Conservation (phyloP, 2,888 invertebrate species). For the Idaea aversata region DNA sequence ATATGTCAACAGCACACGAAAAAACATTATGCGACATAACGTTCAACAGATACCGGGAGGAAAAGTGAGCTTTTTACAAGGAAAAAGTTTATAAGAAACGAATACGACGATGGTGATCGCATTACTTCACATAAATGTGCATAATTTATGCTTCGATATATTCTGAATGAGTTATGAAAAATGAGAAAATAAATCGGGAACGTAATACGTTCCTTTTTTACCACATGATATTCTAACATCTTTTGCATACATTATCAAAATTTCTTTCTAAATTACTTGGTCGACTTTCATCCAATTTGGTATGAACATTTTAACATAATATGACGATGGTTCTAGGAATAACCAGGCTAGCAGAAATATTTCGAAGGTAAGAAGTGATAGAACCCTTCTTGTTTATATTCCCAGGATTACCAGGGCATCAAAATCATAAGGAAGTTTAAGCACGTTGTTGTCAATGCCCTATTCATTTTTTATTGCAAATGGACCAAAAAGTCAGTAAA, state of each 20-base stretch:
- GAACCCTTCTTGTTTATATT: too few relatives aligned
- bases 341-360: too few relatives aligned
- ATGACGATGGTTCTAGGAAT: too few relatives aligned
- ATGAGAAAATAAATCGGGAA: neutral
- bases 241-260: neutral
- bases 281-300: too few relatives aligned
- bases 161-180: neutral
- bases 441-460: neutral
- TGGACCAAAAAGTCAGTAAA: neutral
- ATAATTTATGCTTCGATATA: neutral
- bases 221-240: neutral
- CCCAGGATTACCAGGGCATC: too few relatives aligned
- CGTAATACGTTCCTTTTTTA: neutral
- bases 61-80: neutral
- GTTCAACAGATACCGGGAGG: neutral
- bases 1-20: constrained; percentile 30
- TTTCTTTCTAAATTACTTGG: too few relatives aligned
- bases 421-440: too few relatives aligned
- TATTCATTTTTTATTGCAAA: too few relatives aligned
- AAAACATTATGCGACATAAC: constrained; percentile 19
- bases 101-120: neutral
- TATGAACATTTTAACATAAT: too few relatives aligned
- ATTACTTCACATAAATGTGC: neutral
- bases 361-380: too few relatives aligned
- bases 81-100: neutral